phyloP scores from a whole-genome alignment of 2,888 invertebrate genomes.

The Iselma pallidipennis region DNA sequence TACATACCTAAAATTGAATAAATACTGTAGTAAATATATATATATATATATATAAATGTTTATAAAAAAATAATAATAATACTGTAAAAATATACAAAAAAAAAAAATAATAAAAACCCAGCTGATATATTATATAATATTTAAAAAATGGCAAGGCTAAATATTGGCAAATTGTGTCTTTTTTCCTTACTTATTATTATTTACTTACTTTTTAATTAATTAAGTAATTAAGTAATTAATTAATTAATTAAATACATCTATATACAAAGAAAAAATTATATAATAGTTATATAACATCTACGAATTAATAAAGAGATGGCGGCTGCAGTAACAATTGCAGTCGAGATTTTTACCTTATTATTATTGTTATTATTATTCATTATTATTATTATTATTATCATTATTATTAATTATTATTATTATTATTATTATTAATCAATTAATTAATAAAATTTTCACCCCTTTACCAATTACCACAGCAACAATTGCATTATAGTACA shows the following conservation, averaged over 20 bases:
- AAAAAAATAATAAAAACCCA: constrained; percentile 30
- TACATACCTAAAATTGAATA: constrained; percentile 37
- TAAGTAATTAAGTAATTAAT: background rate
- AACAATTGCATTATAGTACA: background rate
- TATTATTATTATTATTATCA: background rate
- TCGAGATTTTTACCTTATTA: background rate
- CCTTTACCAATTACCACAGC: background rate
- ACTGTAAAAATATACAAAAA: constrained; percentile 48
- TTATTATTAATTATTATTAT: background rate
- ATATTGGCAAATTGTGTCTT: constrained; percentile 36
- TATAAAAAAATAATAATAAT: constrained; percentile 44
- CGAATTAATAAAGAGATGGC: constrained; percentile 24
- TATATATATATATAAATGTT: too few relatives aligned
- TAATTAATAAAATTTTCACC: background rate
- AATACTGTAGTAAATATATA: too few relatives aligned
- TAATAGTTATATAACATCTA: constrained; percentile 41
- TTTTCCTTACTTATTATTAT: background rate
- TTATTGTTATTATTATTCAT: background rate
- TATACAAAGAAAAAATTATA: constrained; percentile 3
- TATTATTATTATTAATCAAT: background rate
- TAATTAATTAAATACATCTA: background rate
- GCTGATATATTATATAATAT: too few relatives aligned
- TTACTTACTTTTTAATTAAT: background rate
- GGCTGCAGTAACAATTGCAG: background rate
- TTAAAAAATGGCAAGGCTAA: constrained; percentile 43